Percentiles rank a stretch among this genome's conserved stretches.
Evolutionary conservation across 2,113 vertebrate genomes (phyloP).

Genomic region (Argyrosomus japonicus): DNA sequence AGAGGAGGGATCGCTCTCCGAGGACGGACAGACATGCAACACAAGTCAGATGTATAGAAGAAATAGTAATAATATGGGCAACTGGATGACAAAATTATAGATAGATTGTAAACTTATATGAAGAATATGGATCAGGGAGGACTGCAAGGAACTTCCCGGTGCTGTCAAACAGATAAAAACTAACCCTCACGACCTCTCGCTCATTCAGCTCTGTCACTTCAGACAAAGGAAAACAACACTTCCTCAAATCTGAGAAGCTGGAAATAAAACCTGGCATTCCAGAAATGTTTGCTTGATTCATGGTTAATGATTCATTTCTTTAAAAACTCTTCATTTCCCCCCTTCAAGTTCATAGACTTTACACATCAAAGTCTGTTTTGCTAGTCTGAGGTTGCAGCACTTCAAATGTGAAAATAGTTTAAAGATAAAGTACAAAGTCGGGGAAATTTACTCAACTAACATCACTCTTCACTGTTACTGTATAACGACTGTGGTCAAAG

Average conservation of each 20-base stretch:
- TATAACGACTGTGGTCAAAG: neutral
- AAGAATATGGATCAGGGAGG: neutral
- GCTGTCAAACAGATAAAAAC: neutral
- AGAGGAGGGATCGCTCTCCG: neutral
- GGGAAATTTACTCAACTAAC: too few species aligned
- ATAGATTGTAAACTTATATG: neutral
- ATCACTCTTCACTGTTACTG: too few species aligned
- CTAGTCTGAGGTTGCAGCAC: too few species aligned
- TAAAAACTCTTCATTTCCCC: neutral
- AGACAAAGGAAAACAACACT: neutral
- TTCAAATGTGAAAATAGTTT: too few species aligned
- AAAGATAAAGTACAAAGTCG: too few species aligned
- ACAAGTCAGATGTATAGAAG: neutral
- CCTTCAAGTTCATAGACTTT: neutral
- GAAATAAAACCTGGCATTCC: neutral
- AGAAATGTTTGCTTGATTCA: neutral
- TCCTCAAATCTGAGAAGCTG: neutral
- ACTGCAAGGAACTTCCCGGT: neutral
- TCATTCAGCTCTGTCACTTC: neutral
- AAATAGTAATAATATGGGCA: neutral
- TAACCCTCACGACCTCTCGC: too few species aligned
- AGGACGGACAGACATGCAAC: neutral
- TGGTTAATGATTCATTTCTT: neutral
- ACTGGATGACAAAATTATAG: neutral
- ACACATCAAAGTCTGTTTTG: neutral